phyloP scores from a whole-genome alignment of 2,113 vertebrate genomes.

The Grallaria varia region DNA sequence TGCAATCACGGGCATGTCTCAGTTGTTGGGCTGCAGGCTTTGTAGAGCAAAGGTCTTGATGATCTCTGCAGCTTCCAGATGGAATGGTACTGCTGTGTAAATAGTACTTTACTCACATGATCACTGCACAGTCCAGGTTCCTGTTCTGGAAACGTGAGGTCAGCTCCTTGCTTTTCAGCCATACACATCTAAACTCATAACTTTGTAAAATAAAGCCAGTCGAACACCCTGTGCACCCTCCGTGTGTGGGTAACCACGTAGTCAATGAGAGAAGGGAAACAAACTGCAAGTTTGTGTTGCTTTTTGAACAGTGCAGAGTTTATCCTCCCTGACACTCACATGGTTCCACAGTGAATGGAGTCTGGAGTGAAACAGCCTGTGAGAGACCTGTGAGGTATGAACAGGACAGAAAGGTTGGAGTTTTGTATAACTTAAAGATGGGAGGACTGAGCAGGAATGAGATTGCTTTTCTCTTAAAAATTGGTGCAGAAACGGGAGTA shows the following conservation, averaged over 20 bases:
- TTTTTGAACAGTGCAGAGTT: not conserved
- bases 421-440: not conserved
- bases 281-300: not conserved
- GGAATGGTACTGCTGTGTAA: not conserved
- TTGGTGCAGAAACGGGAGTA: not conserved
- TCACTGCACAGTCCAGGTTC: not conserved
- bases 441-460: not conserved
- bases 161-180: not conserved
- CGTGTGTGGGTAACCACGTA: not conserved
- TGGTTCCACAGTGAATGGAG: not conserved
- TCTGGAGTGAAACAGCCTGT: not conserved
- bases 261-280: not conserved
- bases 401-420: not conserved
- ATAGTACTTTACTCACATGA: not conserved
- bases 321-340: fast-evolving
- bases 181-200: not conserved
- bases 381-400: not conserved
- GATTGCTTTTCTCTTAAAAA: not conserved
- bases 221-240: not conserved
- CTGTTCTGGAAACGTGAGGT: fast-evolving
- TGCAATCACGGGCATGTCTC: not conserved
- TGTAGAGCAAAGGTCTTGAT: not conserved
- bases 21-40: not conserved
- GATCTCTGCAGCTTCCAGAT: not conserved
- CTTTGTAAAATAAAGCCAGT: not conserved